phyloP scores from a whole-genome alignment of 2,797 vertebrate genomes.

The Micromesistius poutassou region DNA sequence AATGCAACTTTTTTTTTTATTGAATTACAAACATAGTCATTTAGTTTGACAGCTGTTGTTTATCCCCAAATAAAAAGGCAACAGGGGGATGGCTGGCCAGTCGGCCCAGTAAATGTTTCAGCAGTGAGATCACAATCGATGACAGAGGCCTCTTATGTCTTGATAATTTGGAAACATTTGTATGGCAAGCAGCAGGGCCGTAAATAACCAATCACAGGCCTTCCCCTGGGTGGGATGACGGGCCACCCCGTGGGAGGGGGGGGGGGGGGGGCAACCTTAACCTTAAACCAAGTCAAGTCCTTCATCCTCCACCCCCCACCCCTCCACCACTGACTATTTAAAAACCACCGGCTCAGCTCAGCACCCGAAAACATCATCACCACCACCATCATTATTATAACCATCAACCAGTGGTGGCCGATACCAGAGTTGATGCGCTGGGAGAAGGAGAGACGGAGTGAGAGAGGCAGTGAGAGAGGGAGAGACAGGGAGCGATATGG shows the following conservation, averaged over 20 bases:
- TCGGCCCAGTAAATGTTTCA: constrained; percentile 29
- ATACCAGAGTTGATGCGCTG: neutral
- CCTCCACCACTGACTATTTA: constrained; percentile 15
- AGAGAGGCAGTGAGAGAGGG: neutral
- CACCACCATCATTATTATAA: neutral
- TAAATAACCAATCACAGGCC: constrained; percentile 67
- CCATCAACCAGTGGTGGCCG: neutral
- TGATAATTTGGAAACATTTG: constrained; percentile 58
- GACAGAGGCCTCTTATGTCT: constrained; percentile 56
- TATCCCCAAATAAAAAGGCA: constrained; percentile 34
- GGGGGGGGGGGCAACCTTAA: neutral
- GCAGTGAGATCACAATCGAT: constrained; percentile 44
- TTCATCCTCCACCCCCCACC: constrained; percentile 52
- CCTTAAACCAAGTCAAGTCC: constrained; percentile 40
- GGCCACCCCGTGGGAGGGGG: constrained; percentile 36
- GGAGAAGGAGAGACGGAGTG: constrained; percentile 6
- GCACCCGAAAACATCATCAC: constrained; percentile 20
- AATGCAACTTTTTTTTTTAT: too few species aligned
- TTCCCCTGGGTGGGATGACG: constrained; percentile 43
- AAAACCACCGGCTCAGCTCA: neutral
- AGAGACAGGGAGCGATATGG: neutral
- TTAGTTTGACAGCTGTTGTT: constrained; percentile 5
- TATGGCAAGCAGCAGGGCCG: constrained; percentile 45
- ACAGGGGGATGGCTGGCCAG: constrained; percentile 22
- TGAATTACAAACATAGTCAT: too few species aligned